Base-by-base conservation (phyloP, 1,140 invertebrate genomes). In the Diorhabda sublineata region DNA sequence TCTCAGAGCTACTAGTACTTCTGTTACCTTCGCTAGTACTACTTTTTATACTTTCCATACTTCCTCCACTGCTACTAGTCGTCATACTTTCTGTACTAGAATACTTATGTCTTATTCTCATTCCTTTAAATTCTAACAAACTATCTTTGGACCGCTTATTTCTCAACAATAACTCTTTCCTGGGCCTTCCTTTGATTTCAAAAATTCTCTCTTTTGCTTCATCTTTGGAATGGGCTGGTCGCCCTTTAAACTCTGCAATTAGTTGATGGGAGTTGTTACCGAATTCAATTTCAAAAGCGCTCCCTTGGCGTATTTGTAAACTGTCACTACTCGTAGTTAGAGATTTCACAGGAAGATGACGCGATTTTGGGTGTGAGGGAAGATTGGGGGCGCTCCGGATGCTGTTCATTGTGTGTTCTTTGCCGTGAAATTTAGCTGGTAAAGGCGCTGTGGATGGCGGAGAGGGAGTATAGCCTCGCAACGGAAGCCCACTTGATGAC, bases 41-140 rank as follows among this genome's bases (percentile, higher is more conserved):
- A 80, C 91, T 92, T 44, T 90, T 84, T 45, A 93, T 80, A 9
- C 91, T 92, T 76, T 93, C 92, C 89, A 93, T 91, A 79, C 92
- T 93, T 6, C 91, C 91, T 42, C 90, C 90, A 77, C 91, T 92
- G 79, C 91, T 92, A 70, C 90, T 92, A 2, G 91, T 93, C 6
- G 91, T 91, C 86, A 94, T 92, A 77, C 91, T 92, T 78, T 94
- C 92, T 2, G 90, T 92, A 75, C 91, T 93, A 1, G 90, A 93
- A 78, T 91, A 94, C 66, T 92, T 92, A 64, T 86, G 82, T 74
- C 85, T 83, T 42, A 85, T 82, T 72, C 85, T 84, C 84, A 88
- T 86, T 66, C 85, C 85, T 77, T 89, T 89, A 80, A 89, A 88
- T 77, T 89, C 87, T 82, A 89, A 85, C 59, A 77, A 75, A 44